Percentiles rank a stretch among this genome's conserved stretches.
Conservation (phyloP, 1,140 invertebrate genomes). For the Propsilocerus akamusi region DNA sequence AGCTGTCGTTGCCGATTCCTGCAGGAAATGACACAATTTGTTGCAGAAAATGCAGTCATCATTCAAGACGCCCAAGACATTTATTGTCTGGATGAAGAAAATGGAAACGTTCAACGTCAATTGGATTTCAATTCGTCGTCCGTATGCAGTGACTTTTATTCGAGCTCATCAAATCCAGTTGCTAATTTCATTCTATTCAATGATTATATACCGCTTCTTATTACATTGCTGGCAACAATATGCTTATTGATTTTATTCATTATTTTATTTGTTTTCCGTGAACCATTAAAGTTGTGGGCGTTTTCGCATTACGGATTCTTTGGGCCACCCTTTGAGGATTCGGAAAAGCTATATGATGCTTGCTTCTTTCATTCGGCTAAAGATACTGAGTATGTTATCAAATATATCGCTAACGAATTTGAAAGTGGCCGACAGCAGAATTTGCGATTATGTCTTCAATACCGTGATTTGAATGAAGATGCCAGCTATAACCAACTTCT, state of each 20-base stretch:
- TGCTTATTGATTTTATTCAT: constrained; percentile 50
- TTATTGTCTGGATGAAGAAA: constrained; percentile 60
- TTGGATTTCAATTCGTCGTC: constrained; percentile 59
- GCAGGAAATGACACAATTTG: constrained; percentile 66
- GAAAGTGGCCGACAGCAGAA: constrained; percentile 47
- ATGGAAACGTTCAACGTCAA: constrained; percentile 31
- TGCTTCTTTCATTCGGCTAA: constrained; percentile 85
- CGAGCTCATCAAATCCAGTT: constrained; percentile 45
- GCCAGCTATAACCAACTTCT: constrained; percentile 46
- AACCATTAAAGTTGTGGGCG: constrained; percentile 68
- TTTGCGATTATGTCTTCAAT: constrained; percentile 71
- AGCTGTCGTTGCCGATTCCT: constrained; percentile 79
- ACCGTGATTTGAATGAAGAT: constrained; percentile 47
- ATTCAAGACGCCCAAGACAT: constrained; percentile 57
- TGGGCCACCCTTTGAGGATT: constrained; percentile 43
- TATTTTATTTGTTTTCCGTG: constrained; percentile 64
- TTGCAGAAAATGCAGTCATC: constrained; percentile 61
- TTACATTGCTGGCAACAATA: constrained; percentile 51
- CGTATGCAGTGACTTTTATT: constrained; percentile 64
- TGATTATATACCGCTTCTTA: constrained; percentile 68
- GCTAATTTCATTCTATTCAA: constrained; percentile 66
- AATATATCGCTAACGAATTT: constrained; percentile 61
- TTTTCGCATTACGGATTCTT: constrained; percentile 74
- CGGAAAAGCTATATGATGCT: constrained; percentile 77
- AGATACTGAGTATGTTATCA: constrained; percentile 75